These are phyloP conservation scores for Mionectes olivaceus DNA, from an alignment of 2,797 vertebrate genomes.

Conservation along the genomic window DNA sequence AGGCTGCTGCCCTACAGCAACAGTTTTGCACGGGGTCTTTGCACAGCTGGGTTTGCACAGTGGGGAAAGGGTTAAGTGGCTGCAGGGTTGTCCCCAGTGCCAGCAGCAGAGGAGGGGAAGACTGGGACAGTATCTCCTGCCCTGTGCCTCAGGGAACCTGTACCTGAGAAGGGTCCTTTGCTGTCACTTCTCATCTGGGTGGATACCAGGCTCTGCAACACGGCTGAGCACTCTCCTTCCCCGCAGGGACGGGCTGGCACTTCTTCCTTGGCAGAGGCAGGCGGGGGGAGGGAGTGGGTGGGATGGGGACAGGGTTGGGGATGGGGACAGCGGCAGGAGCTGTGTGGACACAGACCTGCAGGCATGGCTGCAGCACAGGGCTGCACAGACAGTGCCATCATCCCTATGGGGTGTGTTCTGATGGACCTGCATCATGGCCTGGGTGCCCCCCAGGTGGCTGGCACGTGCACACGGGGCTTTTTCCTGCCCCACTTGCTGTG, in stretches of 20 bases:
- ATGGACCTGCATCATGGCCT: accelerated
- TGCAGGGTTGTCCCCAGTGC: neutral
- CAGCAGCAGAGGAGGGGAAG: neutral
- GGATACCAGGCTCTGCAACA: slow-evolving; percentile 40
- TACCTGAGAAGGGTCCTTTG: slow-evolving; percentile 61
- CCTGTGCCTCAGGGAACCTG: neutral
- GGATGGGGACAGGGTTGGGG: neutral
- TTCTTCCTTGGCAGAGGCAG: neutral
- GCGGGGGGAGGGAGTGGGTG: neutral
- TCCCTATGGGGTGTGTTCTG: neutral
- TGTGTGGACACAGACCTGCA: neutral
- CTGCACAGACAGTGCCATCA: neutral
- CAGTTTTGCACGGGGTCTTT: neutral
- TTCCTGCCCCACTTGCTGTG: accelerated
- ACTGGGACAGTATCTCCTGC: neutral
- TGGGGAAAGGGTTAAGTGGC: slow-evolving; percentile 13
- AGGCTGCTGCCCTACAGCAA: neutral
- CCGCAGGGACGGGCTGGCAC: slow-evolving; percentile 33
- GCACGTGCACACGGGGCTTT: accelerated
- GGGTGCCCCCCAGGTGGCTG: neutral
- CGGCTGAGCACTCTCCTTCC: slow-evolving; percentile 55
- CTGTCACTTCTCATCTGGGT: slow-evolving; percentile 65
- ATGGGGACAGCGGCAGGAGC: neutral
- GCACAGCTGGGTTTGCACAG: neutral
- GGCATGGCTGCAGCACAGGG: neutral